Evolutionary conservation across 2,797 vertebrate genomes (phyloP).

Genomic region (Ceyx erithaca): DNA sequence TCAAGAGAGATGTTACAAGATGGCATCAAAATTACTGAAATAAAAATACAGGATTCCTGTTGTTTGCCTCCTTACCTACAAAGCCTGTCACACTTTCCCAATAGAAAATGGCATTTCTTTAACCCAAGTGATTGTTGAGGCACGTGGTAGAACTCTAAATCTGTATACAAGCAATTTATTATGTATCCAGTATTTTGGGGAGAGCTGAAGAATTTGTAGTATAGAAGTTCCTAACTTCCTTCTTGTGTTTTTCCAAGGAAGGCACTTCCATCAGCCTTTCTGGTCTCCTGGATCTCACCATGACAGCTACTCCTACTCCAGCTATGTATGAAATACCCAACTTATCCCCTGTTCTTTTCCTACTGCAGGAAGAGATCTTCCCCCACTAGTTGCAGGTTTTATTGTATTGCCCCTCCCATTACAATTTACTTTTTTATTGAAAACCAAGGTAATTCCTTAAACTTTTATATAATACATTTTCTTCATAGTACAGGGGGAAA

Average conservation of each 20-base stretch:
- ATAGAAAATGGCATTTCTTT: background rate
- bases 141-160: background rate
- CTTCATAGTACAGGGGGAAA: background rate
- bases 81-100: background rate
- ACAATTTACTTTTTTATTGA: background rate
- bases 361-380: background rate
- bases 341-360: background rate
- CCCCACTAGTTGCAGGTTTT: background rate
- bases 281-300: background rate
- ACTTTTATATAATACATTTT: background rate
- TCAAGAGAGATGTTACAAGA: accelerated
- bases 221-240: background rate
- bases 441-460: background rate
- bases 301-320: background rate
- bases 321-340: background rate
- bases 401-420: background rate
- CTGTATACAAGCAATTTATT: background rate
- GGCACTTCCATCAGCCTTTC: background rate
- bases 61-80: background rate
- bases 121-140: background rate
- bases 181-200: background rate
- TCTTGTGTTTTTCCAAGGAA: background rate
- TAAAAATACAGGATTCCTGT: background rate
- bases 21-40: background rate
- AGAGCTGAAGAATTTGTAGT: background rate